Evolutionary conservation across 2,113 vertebrate genomes (phyloP).

Genomic region (Tonatia bakeri): DNA sequence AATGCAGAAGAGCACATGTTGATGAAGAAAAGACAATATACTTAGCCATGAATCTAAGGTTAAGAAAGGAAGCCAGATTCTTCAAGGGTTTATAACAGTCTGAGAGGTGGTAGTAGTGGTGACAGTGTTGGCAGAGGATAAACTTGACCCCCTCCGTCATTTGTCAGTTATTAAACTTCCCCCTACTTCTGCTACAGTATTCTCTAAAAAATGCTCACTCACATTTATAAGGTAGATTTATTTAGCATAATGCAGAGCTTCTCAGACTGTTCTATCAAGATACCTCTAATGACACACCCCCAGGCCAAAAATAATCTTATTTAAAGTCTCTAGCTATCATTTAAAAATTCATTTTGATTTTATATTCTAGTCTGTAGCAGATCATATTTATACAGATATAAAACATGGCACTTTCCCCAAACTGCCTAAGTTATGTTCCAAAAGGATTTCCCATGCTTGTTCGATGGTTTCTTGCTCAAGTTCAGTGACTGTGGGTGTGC

Average conservation of each 20-base stretch:
- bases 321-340: not conserved
- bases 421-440: not conserved
- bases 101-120: not conserved
- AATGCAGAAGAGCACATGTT: not conserved
- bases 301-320: not conserved
- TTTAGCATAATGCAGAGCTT: not conserved
- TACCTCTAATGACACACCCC: not conserved
- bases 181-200: not conserved
- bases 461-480: not conserved
- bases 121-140: not conserved
- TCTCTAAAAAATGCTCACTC: not conserved
- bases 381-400: not conserved
- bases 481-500: not conserved
- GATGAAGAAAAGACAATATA: not conserved
- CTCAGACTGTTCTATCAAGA: slow-evolving; percentile 5
- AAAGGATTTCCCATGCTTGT: not conserved
- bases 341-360: not conserved
- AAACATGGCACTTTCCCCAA: not conserved
- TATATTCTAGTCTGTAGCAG: not conserved
- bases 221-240: not conserved
- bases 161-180: not conserved
- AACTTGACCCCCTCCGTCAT: not conserved
- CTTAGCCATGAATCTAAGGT: not conserved
- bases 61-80: not conserved
- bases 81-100: not conserved